Evolutionary conservation across 2,797 vertebrate genomes (phyloP), one percentile per base, ranked within the genome.

Genomic region (Propithecus perrieri): DNA sequence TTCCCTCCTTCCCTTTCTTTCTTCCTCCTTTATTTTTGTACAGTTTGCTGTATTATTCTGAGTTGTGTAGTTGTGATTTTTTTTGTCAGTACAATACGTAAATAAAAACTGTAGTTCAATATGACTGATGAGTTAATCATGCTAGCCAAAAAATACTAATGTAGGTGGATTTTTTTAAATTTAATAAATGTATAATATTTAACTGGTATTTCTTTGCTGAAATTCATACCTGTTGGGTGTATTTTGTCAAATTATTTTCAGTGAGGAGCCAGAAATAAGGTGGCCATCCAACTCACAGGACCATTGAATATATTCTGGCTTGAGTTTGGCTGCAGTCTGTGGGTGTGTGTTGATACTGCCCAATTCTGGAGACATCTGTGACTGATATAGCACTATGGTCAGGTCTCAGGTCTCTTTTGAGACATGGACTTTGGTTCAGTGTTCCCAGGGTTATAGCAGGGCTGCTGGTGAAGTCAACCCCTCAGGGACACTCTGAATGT

Each of bases 191-290:
- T 63, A 50, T 80, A 67, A 69, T 65, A 53, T 72, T 38, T 76
- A 80, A 76, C 38, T 93, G 81, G 10, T 38, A 38, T 96, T 85
- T 94, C 14, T 89, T n/a, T 91, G 38, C 33, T 78, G 86, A 94
- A 48, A 55, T 41, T 85, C 41, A 95, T 35, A 8, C 35, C 15
- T 90, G 1, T n/a, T 38, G 81, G 11, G 24, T 88, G 0, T 79
- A 81, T 89, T 94, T 95, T 48, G 80, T 85, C 84, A 96, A 89
- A n/a, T 61, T 67, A 55, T n/a, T 91, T 94, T 79, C 79, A 93
- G 8, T 26, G n/a, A 61, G 17, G 26, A 86, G 20, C 20, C 38
- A 50, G 9, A 5, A 85, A 57, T 43, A 12, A 57, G 41, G 63
- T 80, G 18, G 1, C n/a, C 4, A 76, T 65, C 50, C 28, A 69